phyloP scores from a whole-genome alignment of 2,113 vertebrate species.

The Salvator merianae region DNA sequence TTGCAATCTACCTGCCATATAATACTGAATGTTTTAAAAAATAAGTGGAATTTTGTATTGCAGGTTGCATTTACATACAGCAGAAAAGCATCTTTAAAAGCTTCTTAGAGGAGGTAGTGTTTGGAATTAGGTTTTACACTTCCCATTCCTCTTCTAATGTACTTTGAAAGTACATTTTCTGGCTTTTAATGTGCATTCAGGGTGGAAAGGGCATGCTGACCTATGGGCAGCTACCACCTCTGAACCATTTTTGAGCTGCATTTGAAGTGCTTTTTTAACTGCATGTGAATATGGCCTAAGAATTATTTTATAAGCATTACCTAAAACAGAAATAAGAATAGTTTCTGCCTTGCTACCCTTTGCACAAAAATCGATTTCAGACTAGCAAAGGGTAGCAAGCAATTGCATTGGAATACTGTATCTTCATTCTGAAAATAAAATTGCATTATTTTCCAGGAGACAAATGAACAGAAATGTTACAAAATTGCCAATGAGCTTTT shows the following conservation, averaged over 20 bases:
- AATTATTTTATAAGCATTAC: background rate
- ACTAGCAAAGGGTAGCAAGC: background rate
- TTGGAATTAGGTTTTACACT: no score
- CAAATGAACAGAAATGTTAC: constrained; percentile 92
- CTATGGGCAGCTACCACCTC: no score
- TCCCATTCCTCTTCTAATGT: no score
- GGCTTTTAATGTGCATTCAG: no score
- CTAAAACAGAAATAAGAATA: background rate
- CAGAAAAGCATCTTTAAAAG: no score
- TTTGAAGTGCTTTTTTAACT: no score
- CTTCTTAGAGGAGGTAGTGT: no score
- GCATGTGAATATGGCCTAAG: background rate
- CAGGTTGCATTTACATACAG: background rate
- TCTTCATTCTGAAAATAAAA: constrained; percentile 19
- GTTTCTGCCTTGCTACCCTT: no score
- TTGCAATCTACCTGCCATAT: background rate
- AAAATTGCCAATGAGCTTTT: constrained; percentile 96
- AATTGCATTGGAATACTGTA: constrained; percentile 8
- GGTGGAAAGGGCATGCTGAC: no score
- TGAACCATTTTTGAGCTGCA: no score
- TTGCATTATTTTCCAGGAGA: constrained; percentile 80
- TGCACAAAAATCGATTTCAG: no score
- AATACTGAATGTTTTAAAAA: background rate
- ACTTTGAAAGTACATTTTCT: no score
- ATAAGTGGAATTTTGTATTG: background rate